Conservation (phyloP, 2,113 vertebrate species). For the Triplophysa dalaica region DNA sequence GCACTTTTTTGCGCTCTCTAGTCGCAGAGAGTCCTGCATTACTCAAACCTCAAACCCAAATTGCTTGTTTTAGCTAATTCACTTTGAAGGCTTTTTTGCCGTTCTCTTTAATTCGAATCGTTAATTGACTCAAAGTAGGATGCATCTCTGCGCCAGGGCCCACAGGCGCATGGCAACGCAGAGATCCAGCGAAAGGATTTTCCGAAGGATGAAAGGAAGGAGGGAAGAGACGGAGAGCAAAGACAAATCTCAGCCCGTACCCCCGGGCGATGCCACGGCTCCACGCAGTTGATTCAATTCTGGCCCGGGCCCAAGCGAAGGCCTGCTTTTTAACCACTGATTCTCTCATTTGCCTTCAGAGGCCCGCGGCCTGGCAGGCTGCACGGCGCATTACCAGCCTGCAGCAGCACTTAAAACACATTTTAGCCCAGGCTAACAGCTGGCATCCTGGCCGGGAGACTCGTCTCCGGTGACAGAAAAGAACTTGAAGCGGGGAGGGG, state of each 20-base stretch:
- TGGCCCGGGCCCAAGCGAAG: conserved; percentile 72
- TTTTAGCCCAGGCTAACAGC: conserved; percentile 75
- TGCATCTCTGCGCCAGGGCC: conserved; percentile 60
- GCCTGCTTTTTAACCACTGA: conserved; percentile 78
- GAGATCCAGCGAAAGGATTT: conserved; percentile 58
- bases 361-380: conserved; percentile 74
- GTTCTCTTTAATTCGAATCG: conserved; percentile 69
- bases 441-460: conserved; percentile 71
- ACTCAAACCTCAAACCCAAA: conserved; percentile 30
- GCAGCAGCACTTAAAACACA: conserved; percentile 77
- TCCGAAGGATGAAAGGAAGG: conserved; percentile 26
- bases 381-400: conserved; percentile 71
- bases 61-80: conserved; percentile 64
- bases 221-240: conserved; percentile 45
- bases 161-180: conserved; percentile 62
- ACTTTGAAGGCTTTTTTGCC: conserved; percentile 63
- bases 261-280: conserved; percentile 65
- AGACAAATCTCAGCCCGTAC: conserved; percentile 63
- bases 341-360: conserved; percentile 75
- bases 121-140: conserved; percentile 68
- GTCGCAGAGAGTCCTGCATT: conserved; percentile 19
- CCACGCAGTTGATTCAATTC: conserved; percentile 72
- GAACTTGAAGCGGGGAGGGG: conserved; percentile 43
- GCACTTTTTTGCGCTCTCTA: conserved; percentile 8
- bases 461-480: conserved; percentile 48